A percentile compares a stretch with the other conserved stretches of the same genome.
Evolutionary conservation across 1,140 invertebrate genomes (phyloP).

Genomic region (Ptiloglossa arizonensis): DNA sequence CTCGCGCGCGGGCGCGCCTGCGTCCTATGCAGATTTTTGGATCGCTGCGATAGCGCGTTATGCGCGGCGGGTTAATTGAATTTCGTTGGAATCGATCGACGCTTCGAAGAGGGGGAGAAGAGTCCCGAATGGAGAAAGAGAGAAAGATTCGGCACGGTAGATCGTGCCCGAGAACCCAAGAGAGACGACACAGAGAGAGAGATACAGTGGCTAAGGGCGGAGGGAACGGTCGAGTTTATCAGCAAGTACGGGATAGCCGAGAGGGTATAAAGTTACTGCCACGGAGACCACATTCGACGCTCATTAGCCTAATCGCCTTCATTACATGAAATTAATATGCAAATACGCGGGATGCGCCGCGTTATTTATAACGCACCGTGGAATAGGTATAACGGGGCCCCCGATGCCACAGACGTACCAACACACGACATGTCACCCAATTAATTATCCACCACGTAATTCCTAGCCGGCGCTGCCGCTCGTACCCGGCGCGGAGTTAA

Average conservation of each 20-base stretch:
- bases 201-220: neutral
- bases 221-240: slow-evolving; percentile 39
- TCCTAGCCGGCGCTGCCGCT: slow-evolving; percentile 42
- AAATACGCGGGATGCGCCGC: slow-evolving; percentile 69
- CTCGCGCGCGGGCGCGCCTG: slow-evolving; percentile 12
- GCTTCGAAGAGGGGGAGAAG: neutral
- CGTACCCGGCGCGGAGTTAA: slow-evolving; percentile 47
- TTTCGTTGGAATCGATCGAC: slow-evolving; percentile 53
- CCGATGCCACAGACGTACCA: slow-evolving; percentile 54
- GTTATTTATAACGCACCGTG: slow-evolving; percentile 71
- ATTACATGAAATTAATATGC: slow-evolving; percentile 78
- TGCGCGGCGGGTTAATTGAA: slow-evolving; percentile 57
- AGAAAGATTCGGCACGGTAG: too few relatives aligned
- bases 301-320: slow-evolving; percentile 76
- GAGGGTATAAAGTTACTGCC: slow-evolving; percentile 52
- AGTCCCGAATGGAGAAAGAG: neutral
- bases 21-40: slow-evolving; percentile 48
- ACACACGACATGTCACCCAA: slow-evolving; percentile 70
- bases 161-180: neutral
- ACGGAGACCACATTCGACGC: slow-evolving; percentile 63
- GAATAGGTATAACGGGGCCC: slow-evolving; percentile 65
- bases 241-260: slow-evolving; percentile 38
- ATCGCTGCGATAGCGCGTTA: slow-evolving; percentile 32
- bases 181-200: neutral
- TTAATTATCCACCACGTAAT: slow-evolving; percentile 72